Conservation (phyloP, 2,113 vertebrate genomes). For the Gambusia affinis region DNA sequence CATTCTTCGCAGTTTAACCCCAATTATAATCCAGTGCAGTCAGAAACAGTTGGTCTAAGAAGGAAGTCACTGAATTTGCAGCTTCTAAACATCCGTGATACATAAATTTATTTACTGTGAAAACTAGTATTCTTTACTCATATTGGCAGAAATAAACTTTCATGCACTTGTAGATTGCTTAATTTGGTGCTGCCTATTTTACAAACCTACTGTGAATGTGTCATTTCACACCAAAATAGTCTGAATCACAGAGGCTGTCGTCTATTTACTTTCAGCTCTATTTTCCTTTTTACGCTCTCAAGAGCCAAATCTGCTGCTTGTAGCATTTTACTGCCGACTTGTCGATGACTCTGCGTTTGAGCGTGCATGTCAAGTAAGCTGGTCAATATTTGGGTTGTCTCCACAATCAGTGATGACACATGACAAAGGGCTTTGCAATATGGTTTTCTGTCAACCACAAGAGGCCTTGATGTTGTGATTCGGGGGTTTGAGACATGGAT, state of each 20-base stretch:
- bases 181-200: too few relatives aligned
- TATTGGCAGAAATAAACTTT: too few relatives aligned
- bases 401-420: slow-evolving; percentile 47
- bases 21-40: background rate
- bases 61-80: background rate
- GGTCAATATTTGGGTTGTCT: slow-evolving; percentile 45
- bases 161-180: too few relatives aligned
- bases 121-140: background rate
- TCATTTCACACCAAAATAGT: slow-evolving; percentile 40
- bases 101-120: background rate
- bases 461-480: slow-evolving; percentile 62
- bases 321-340: slow-evolving; percentile 32
- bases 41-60: background rate
- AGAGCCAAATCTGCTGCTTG: slow-evolving; percentile 18
- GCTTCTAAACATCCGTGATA: background rate
- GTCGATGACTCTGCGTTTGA: slow-evolving; percentile 21
- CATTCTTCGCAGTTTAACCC: background rate
- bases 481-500: slow-evolving; percentile 39
- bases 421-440: slow-evolving; percentile 42
- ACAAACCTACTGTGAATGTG: background rate
- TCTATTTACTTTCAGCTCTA: slow-evolving; percentile 23
- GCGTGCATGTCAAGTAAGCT: slow-evolving; percentile 31
- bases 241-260: slow-evolving; percentile 40
- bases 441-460: slow-evolving; percentile 55
- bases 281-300: slow-evolving; percentile 23